These are phyloP conservation scores for Atractosteus spatula DNA, from an alignment of 2,113 vertebrate genomes.

Conservation along the genomic window DNA sequence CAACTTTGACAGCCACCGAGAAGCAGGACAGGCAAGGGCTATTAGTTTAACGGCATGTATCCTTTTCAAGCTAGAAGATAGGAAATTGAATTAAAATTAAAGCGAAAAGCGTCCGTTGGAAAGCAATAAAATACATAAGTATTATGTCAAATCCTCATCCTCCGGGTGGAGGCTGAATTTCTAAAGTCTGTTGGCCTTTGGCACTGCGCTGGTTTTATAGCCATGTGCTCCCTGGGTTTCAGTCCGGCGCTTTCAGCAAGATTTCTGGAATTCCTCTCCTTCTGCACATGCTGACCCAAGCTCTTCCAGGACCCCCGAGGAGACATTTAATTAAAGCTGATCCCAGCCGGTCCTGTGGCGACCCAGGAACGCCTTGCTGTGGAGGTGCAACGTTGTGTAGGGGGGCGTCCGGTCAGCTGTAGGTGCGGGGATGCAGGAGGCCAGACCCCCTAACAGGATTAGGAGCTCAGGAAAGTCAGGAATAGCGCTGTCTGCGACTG, in stretches of 20 bases:
- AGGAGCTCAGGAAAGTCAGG: conserved; percentile 53
- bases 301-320: conserved; percentile 49
- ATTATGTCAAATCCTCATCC: too few species aligned
- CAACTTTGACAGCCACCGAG: not conserved
- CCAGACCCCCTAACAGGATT: conserved; percentile 62
- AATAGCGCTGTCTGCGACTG: conserved; percentile 40
- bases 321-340: conserved; percentile 60
- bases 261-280: conserved; percentile 31
- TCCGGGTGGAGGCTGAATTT: too few species aligned
- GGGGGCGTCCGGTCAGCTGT: not conserved
- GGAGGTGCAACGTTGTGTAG: not conserved
- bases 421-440: conserved; percentile 15
- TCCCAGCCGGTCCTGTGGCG: conserved; percentile 40
- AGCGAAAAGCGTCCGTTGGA: too few species aligned
- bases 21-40: too few species aligned
- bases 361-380: conserved; percentile 27
- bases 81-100: too few species aligned
- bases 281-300: conserved; percentile 48
- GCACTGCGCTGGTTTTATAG: too few species aligned
- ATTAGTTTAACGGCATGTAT: too few species aligned
- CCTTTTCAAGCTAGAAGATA: too few species aligned
- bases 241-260: conserved; percentile 37
- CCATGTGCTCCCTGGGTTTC: not conserved
- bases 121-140: too few species aligned
- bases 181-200: too few species aligned